A percentile compares a stretch with the other conserved stretches of the same genome.
These are phyloP conservation scores for Drosophila algonquin DNA, from an alignment of 2,888 invertebrate genomes.

Conservation along the genomic window DNA sequence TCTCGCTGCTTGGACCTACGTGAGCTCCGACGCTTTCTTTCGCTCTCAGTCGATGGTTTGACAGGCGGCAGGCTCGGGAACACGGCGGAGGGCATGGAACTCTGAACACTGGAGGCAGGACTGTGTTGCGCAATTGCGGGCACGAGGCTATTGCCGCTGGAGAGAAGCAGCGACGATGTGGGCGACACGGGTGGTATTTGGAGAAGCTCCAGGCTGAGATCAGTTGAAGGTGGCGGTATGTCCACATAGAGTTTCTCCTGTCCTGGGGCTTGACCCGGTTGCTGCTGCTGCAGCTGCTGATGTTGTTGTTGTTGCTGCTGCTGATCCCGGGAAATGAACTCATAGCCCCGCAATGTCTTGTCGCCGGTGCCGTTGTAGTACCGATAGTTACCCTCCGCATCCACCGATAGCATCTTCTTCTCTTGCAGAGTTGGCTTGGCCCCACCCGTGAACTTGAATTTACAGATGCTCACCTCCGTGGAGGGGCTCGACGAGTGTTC, in stretches of 20 bases:
- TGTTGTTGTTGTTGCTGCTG: constrained; percentile 85
- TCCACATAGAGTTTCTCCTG: constrained; percentile 84
- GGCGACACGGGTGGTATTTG: constrained; percentile 82
- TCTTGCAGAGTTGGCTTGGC: constrained; percentile 94
- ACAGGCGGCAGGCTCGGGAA: constrained; percentile 1
- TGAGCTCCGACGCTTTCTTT: constrained; percentile 91
- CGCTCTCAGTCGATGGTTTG: constrained; percentile 74
- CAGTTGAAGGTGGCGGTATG: constrained; percentile 82
- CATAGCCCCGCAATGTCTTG: constrained; percentile 87
- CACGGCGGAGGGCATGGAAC: constrained; percentile 35
- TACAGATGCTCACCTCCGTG: constrained; percentile 95
- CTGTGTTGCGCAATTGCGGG: constrained; percentile 57
- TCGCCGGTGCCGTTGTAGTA: constrained; percentile 94
- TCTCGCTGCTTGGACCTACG: constrained; percentile 93
- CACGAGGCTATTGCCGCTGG: constrained; percentile 56
- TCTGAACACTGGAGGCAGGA: constrained; percentile 49
- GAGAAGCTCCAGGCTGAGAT: constrained; percentile 81
- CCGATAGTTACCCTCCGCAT: constrained; percentile 93
- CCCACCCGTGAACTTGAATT: constrained; percentile 96
- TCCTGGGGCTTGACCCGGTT: constrained; percentile 21
- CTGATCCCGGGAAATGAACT: constrained; percentile 90
- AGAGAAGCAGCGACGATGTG: constrained; percentile 68
- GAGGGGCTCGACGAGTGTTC: constrained; percentile 91
- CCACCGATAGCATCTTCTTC: constrained; percentile 95
- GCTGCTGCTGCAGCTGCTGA: constrained; percentile 28